Percentiles rank a stretch among this genome's conserved stretches.
Conservation (phyloP, 2,113 vertebrate species). For the Haplotaxodon microlepis region DNA sequence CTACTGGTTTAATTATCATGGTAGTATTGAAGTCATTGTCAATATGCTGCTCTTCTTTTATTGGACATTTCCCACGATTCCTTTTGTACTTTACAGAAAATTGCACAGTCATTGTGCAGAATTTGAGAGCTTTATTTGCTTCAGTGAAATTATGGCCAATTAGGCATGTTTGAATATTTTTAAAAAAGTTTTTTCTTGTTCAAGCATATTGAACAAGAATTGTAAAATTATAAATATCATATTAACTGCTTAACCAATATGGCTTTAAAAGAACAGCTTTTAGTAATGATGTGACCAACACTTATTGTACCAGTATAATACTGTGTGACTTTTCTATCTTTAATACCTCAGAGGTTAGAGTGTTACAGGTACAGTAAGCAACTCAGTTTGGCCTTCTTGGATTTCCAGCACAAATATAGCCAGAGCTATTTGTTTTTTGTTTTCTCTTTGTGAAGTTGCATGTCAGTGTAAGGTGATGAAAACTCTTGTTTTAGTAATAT, state of each 20-base stretch:
- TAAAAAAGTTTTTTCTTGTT: rapidly evolving
- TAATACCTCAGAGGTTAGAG: neutral
- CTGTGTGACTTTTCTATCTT: neutral
- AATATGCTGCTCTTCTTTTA: neutral
- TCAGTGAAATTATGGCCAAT: neutral
- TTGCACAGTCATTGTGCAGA: neutral
- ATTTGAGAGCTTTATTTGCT: neutral
- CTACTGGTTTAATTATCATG: neutral
- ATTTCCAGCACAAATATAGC: neutral
- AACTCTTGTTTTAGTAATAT: neutral
- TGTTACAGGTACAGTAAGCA: neutral
- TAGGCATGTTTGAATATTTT: neutral
- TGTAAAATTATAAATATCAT: neutral
- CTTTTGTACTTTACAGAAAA: neutral
- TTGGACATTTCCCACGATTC: neutral
- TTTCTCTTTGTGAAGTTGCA: neutral
- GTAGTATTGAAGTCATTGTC: neutral
- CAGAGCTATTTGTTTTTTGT: neutral
- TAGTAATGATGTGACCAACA: neutral
- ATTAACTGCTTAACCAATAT: neutral
- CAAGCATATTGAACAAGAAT: neutral
- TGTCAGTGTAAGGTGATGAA: neutral
- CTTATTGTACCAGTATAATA: neutral
- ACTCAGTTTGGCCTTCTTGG: neutral
- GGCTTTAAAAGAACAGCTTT: neutral